A percentile compares a stretch with the other conserved stretches of the same genome.
These are phyloP conservation scores for Epirrhoe tristata DNA, from an alignment of 2,888 invertebrate species.

Conservation along the genomic window DNA sequence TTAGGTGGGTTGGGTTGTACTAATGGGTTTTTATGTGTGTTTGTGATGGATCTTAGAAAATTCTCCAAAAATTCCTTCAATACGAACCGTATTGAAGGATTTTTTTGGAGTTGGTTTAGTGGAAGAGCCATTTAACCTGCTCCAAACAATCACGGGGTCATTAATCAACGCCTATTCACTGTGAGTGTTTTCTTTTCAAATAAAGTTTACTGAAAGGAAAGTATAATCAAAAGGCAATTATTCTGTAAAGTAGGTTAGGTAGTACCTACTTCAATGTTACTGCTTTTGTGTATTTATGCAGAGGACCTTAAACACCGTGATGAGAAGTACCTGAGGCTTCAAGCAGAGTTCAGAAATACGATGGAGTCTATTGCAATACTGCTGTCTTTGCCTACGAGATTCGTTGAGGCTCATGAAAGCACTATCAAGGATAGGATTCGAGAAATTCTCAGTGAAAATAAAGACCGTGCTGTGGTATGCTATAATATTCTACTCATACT, in stretches of 20 bases:
- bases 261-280: not conserved
- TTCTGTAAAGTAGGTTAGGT: not conserved
- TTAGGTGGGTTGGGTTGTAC: no score
- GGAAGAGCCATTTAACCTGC: not conserved
- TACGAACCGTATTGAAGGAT: no score
- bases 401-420: slow-evolving; percentile 91
- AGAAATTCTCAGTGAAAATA: slow-evolving; percentile 91
- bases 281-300: slow-evolving; percentile 56
- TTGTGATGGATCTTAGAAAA: not conserved
- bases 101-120: no score
- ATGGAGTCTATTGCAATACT: slow-evolving; percentile 90
- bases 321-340: slow-evolving; percentile 88
- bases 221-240: not conserved
- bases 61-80: no score
- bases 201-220: not conserved
- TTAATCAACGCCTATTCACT: not conserved
- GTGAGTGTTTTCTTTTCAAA: not conserved
- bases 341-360: slow-evolving; percentile 88
- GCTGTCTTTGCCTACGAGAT: slow-evolving; percentile 89
- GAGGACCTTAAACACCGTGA: slow-evolving; percentile 89
- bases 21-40: not conserved
- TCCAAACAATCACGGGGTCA: not conserved
- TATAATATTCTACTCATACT: not conserved
- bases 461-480: slow-evolving; percentile 90
- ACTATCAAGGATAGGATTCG: slow-evolving; percentile 92